Evolutionary conservation across 2,888 invertebrate genomes (phyloP).

Genomic region (Phyllotreta striolata): DNA sequence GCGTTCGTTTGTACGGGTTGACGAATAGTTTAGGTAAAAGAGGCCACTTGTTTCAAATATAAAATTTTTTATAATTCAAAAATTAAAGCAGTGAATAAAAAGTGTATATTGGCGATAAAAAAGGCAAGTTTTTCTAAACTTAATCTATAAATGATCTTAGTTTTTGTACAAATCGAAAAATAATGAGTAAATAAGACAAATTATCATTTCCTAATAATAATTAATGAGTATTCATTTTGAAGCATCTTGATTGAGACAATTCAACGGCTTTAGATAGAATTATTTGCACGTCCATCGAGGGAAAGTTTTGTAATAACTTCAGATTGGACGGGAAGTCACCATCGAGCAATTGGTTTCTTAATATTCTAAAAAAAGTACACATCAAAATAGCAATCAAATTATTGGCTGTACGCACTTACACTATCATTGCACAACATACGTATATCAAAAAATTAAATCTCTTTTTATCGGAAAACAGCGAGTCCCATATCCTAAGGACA

Average conservation of each 20-base stretch:
- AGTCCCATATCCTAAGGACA: constrained; percentile 97
- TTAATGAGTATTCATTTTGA: constrained; percentile 27
- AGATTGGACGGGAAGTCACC: constrained; percentile 95
- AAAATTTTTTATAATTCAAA: not conserved
- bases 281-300: constrained; percentile 85
- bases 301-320: constrained; percentile 92
- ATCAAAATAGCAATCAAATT: constrained; percentile 33
- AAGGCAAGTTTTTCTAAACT: not conserved
- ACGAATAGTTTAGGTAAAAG: too few species aligned
- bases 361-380: constrained; percentile 67
- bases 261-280: constrained; percentile 82
- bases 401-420: constrained; percentile 70
- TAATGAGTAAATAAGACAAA: not conserved
- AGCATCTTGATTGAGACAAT: constrained; percentile 60
- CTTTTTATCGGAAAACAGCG: constrained; percentile 87
- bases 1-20: not conserved
- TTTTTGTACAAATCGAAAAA: constrained; percentile 13
- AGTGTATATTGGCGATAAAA: not conserved
- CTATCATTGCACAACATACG: constrained; percentile 97
- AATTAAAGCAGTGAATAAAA: too few species aligned
- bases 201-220: not conserved
- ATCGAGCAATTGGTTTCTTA: constrained; percentile 81
- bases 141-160: constrained; percentile 3
- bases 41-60: too few species aligned
- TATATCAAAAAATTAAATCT: constrained; percentile 91